These are phyloP conservation scores for Leucoptera coffeella DNA, from an alignment of 2,888 invertebrate genomes.

Conservation along the genomic window DNA sequence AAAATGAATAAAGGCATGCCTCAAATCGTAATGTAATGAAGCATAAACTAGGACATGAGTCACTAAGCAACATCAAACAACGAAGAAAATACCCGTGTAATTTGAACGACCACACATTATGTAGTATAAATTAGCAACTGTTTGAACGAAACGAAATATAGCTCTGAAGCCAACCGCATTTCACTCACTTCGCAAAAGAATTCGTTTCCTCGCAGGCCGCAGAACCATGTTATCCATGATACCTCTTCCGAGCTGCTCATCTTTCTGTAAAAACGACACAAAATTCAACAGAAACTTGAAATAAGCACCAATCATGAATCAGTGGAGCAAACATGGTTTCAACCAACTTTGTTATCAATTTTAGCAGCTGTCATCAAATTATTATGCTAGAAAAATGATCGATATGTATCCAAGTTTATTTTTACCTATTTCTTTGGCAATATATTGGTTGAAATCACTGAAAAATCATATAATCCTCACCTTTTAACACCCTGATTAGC, in stretches of 20 bases:
- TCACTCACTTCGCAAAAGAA: constrained; percentile 96
- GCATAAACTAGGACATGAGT: no score
- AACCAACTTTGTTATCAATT: neutral
- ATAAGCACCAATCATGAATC: neutral
- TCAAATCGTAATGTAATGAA: no score
- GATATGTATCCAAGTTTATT: no score
- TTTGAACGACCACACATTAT: no score
- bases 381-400: no score
- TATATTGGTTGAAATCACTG: constrained; percentile 14
- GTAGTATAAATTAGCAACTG: no score
- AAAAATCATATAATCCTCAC: constrained; percentile 34
- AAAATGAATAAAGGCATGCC: no score
- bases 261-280: constrained; percentile 56
- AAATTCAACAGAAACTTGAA: constrained; percentile 6
- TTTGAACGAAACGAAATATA: no score
- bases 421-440: no score
- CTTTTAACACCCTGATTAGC: constrained; percentile 84
- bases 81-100: no score
- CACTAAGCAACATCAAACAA: no score
- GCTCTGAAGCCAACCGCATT: no score
- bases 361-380: neutral
- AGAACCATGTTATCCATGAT: constrained; percentile 99
- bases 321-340: neutral
- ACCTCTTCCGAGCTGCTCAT: constrained; percentile 99
- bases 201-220: constrained; percentile 97